These are phyloP conservation scores for Folsomia manolachei DNA, from an alignment of 2,888 invertebrate species.

Conservation along the genomic window DNA sequence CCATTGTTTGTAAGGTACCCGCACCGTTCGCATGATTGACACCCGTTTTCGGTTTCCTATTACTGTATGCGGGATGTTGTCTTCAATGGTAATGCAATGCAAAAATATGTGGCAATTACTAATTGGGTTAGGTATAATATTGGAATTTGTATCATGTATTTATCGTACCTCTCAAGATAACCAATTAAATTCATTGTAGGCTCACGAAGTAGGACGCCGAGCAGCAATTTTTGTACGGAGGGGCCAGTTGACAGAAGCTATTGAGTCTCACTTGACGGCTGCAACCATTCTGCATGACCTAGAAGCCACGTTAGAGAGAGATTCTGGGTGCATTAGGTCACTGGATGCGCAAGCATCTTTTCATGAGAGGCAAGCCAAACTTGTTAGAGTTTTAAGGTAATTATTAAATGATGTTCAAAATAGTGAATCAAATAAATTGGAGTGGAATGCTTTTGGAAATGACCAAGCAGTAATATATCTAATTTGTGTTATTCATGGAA, in stretches of 20 bases:
- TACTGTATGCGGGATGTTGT: too few species aligned
- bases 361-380: constrained; percentile 46
- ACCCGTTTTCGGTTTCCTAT: too few species aligned
- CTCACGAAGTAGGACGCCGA: constrained; percentile 44
- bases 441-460: background rate
- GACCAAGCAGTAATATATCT: background rate
- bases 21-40: too few species aligned
- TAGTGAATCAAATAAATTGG: background rate
- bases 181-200: too few species aligned
- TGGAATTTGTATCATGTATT: too few species aligned
- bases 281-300: constrained; percentile 39
- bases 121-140: too few species aligned
- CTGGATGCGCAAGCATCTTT: constrained; percentile 42
- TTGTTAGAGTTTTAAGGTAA: constrained; percentile 37
- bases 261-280: constrained; percentile 37
- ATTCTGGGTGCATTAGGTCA: constrained; percentile 40
- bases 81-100: too few species aligned
- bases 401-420: background rate
- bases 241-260: constrained; percentile 43
- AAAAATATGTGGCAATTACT: too few species aligned
- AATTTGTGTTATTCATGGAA: too few species aligned
- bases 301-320: constrained; percentile 28
- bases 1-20: too few species aligned
- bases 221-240: constrained; percentile 40
- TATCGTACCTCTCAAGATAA: too few species aligned